Conservation (phyloP, 2,888 invertebrate species). For the Blastobasis adustella region DNA sequence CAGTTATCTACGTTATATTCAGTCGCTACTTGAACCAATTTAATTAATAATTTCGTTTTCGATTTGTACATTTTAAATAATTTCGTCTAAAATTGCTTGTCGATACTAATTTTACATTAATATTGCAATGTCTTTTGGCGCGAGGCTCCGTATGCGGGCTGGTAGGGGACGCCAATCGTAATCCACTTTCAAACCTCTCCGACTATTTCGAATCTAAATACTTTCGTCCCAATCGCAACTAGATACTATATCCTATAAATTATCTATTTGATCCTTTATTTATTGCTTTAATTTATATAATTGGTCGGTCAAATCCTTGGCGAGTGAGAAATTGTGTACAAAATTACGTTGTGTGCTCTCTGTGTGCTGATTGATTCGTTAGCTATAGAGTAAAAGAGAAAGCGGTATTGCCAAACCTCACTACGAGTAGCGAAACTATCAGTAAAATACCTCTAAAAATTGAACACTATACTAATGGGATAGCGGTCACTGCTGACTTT, state of each 20-base stretch:
- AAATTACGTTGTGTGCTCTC: conserved; percentile 56
- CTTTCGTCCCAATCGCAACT: conserved; percentile 24
- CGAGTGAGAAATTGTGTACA: conserved; percentile 58
- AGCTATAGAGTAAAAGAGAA: conserved; percentile 52
- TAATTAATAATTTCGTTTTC: conserved; percentile 3
- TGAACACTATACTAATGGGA: conserved; percentile 54
- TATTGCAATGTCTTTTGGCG: conserved; percentile 58
- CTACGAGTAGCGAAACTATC: conserved; percentile 62
- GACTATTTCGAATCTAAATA: conserved; percentile 1
- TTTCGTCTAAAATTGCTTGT: conserved; percentile 14
- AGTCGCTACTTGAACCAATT: not conserved
- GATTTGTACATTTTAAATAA: conserved; percentile 1
- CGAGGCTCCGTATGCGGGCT: conserved; percentile 34
- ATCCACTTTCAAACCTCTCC: not conserved
- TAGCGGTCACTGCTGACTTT: conserved; percentile 54
- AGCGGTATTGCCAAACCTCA: conserved; percentile 43
- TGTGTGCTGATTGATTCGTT: conserved; percentile 48
- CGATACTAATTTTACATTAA: conserved; percentile 24
- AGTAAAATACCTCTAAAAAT: conserved; percentile 54
- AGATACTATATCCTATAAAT: conserved; percentile 34
- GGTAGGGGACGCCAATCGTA: conserved; percentile 7
- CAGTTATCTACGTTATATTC: not conserved
- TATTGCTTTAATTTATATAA: conserved; percentile 47
- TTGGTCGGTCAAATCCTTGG: conserved; percentile 62
- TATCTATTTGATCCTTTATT: conserved; percentile 49